Base-by-base conservation (phyloP, 2,113 vertebrate species). In the Strix uralensis region DNA sequence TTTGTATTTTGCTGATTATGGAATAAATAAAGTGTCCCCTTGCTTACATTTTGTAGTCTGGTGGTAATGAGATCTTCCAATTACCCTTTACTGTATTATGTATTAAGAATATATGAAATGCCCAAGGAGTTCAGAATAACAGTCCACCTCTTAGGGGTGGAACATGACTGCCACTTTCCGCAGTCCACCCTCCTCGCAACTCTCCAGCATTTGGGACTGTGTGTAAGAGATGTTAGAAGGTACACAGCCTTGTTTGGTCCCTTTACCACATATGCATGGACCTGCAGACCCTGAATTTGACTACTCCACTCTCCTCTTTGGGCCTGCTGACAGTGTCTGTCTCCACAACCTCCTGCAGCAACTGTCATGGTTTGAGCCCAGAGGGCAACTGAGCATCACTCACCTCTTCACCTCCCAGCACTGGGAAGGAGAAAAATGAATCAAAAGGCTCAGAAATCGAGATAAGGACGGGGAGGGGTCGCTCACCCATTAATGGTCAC, bases 251-350 rank as follows among this genome's bases (percentile, higher is more conserved):
- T 51, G 38, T 20, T 55, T 59, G 18, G 7, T 72, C n/a, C 34
- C 14, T 54, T 63, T 47, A 13, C 47, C 2, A 1, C 0, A 0
- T 57, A 21, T 79, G 13, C 2, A 2, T 44, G 65, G 26, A 66
- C 36, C 44, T 57, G 40, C 22, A 69, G 40, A 65, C 6, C 19
- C 44, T 42, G 49, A 47, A 70, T 81, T 78, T 70, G 16, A 13
- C 13, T 23, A 2, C 17, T 75, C 21, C 40, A 3, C 12, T 55
- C 44, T 51, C 7, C 26, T 5, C 3, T 17, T 66, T 46, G 65
- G 16, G 36, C 29, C 25, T 44, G 36, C 55, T 78, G 65, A 25
- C 16, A 6, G 3, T 15, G 49, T 55, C 44, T 73, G 40, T 17
- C 26, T 78, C 40, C 59, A 61, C 0, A 2, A 16, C 1, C 1